Base-by-base conservation (phyloP, 2,797 vertebrate genomes). In the Sorex maritimensis region DNA sequence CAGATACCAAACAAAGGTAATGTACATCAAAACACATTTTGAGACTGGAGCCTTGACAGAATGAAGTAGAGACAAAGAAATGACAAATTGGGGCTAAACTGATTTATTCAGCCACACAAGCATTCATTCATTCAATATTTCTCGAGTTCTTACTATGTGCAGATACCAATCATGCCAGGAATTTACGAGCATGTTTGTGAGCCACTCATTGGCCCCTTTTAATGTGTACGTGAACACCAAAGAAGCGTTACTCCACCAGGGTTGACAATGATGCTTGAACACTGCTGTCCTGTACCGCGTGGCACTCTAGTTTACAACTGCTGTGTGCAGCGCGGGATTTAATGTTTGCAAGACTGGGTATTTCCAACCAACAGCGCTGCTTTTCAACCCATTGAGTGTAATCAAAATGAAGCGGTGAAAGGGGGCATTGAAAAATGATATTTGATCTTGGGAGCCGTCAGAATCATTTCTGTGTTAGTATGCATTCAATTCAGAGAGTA, bases 351-450 rank as follows among this genome's bases (percentile, higher is more conserved):
- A 81, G 68, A 86, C 4, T 52, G 14, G 61, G 72, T 9, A 90
- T 81, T 96, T 95, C 34, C 44, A 95, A 91, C 78, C 69, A 73
- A 69, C n/a, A 89, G 1, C 72, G 58, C 4, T 86, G 65, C 81
- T 92, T 88, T 67, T 88, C 52, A 87, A 52, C 11, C 9, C 38
- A 87, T 2, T 46, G 58, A 79, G 63, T 85, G 82, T 52, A 90
- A 96, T 34, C 44, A 61, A 94, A 84, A 61, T 23, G 44, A 84
- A 61, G 58, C 21, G 58, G 19, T 61, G 21, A 21, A 61, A 23
- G 15, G 58, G 58, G 89, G 17, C 55, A 65, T 73, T 44, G 41
- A 44, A 44, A 44, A 30, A 49, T n/a, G 58, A 61, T 61, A 61
- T 61, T 61, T 61, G 58, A 61, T 61, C 58, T 61, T 61, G 58